These are phyloP conservation scores for Pygoscelis adeliae DNA, from an alignment of 2,113 vertebrate genomes.

Conservation along the genomic window DNA sequence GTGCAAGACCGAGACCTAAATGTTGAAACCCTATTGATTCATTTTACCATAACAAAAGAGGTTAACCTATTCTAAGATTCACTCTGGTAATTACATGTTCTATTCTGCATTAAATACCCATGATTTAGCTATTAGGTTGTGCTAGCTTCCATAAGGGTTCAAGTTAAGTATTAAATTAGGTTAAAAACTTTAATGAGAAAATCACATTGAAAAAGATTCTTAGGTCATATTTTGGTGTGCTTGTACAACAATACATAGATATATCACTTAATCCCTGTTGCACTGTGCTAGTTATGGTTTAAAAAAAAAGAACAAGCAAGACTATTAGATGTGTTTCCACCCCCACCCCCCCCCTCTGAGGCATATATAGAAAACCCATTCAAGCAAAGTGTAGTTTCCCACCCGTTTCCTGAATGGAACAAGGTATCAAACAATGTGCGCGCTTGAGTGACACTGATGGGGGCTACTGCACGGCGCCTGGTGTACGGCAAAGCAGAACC, in stretches of 20 bases:
- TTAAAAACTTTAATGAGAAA: slow-evolving; percentile 13
- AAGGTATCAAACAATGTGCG: not conserved
- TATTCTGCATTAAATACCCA: not conserved
- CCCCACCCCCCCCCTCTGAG: fast-evolving
- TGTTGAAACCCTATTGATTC: not conserved
- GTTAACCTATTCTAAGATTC: not conserved
- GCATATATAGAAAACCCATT: not conserved
- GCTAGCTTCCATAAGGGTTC: not conserved
- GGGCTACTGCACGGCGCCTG: not conserved
- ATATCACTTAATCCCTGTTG: not conserved
- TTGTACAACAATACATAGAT: not conserved
- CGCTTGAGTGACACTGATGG: not conserved
- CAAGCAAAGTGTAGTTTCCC: not conserved
- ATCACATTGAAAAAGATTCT: not conserved
- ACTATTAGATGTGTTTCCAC: not conserved
- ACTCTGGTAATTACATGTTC: not conserved
- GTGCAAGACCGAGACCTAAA: not conserved
- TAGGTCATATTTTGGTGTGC: not conserved
- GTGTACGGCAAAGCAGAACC: not conserved
- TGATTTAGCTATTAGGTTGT: not conserved
- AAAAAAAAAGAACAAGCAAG: not conserved
- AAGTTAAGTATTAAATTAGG: not conserved
- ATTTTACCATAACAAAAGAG: slow-evolving; percentile 20
- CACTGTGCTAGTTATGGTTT: not conserved
- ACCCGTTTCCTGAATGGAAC: not conserved